Percentiles rank a stretch among this genome's conserved stretches.
Evolutionary conservation across 2,888 invertebrate genomes (phyloP).

Genomic region (Macaria notata): DNA sequence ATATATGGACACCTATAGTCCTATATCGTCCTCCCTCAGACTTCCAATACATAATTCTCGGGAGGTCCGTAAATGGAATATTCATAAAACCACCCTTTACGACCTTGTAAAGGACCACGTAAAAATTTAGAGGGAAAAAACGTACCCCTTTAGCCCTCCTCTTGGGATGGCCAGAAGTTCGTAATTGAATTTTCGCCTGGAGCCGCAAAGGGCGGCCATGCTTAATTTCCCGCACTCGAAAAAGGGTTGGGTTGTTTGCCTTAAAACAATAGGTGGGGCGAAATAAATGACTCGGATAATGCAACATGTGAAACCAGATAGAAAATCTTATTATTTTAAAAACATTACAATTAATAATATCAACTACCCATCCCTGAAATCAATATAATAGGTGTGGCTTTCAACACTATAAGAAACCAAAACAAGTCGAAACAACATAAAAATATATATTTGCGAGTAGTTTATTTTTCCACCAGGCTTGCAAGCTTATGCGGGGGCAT

Average conservation of each 20-base stretch:
- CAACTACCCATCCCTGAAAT: no score
- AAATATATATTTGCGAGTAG: no score
- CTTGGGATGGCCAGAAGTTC: conserved; percentile 78
- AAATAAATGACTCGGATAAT: not conserved
- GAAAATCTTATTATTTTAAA: no score
- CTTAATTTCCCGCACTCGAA: conserved; percentile 75
- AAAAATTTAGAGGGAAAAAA: conserved; percentile 78
- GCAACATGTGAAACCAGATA: no score
- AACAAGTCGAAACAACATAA: no score
- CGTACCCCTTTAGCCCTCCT: conserved; percentile 71
- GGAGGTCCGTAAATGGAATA: conserved; percentile 74
- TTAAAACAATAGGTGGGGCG: conserved; percentile 32
- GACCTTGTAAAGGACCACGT: conserved; percentile 78
- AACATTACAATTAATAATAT: no score
- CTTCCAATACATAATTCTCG: conserved; percentile 55
- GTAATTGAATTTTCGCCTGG: conserved; percentile 82
- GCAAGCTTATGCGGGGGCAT: no score
- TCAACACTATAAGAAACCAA: no score
- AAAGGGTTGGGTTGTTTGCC: conserved; percentile 63
- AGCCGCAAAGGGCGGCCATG: conserved; percentile 78
- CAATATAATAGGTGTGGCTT: no score
- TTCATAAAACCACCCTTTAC: conserved; percentile 79
- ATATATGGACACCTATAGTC: conserved; percentile 24
- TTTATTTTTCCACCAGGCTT: no score
- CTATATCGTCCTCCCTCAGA: conserved; percentile 43